Base-by-base conservation (phyloP, 2,113 vertebrate species). In the Raphicerus campestris region DNA sequence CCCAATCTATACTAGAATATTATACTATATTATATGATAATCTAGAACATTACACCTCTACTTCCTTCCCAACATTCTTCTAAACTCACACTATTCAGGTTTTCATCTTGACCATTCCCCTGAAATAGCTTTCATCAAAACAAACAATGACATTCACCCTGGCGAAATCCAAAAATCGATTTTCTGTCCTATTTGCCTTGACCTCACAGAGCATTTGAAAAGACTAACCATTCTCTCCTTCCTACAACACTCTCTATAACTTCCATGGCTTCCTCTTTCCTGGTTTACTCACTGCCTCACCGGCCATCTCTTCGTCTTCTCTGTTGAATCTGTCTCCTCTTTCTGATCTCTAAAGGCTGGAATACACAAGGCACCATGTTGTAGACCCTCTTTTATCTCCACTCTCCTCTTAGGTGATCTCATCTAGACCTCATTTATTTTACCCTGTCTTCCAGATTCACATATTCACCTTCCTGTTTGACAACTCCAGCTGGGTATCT, bases 91-190 rank as follows among this genome's bases (percentile, higher is more conserved):
- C 42, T 86, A n/a, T 22, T 47, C 53, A 93, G 15, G 2, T 89
- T 81, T 75, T 66, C 55, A 81, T 30, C 4, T 13, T 47, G 35
- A 47, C 19, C 15, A 56, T 24, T 32, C 20, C 26, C n/a, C 28
- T 80, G 51, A 93, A 90, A 93, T 10, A 80, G 10, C 16, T 94
- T 97, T 87, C 94, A n/a, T 35, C 78, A 97, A 91, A 63, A 60
- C 24, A 61, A 35, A 58, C 30, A 56, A 35, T 8, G 42, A 81
- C 0, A 0, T 81, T 30, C 42, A 78, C 47, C 55, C 63, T 91
- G 58, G n/a, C 14, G 26, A 94, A 83, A 92, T 35, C 42, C 51
- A 73, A 55, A 24, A 82, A 66, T 15, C 22, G 26, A 55, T 84
- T 91, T 93, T 45, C 75, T 61, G 19, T 32, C 28, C 55, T 83